These are phyloP conservation scores for Serilophus lunatus DNA, from an alignment of 2,113 vertebrate species.

Conservation along the genomic window DNA sequence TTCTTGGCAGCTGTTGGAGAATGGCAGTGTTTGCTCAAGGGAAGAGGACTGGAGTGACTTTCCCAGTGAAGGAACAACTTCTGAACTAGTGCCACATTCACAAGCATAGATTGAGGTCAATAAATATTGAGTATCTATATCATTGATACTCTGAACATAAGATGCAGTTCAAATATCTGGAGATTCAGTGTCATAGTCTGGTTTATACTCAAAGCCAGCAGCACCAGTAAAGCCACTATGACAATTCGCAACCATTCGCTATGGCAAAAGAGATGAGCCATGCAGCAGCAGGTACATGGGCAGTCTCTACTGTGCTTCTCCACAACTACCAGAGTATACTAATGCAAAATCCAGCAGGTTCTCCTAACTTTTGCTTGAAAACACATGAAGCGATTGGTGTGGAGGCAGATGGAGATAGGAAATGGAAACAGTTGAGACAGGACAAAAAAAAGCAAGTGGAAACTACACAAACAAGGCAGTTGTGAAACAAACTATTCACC, in stretches of 20 bases:
- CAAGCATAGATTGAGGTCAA: not conserved
- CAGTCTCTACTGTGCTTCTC: constrained; percentile 1
- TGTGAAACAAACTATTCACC: not conserved
- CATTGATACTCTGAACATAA: not conserved
- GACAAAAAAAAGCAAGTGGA: not conserved
- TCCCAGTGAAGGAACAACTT: not conserved
- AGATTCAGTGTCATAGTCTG: not conserved
- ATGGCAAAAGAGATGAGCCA: not conserved
- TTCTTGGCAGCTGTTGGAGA: not conserved
- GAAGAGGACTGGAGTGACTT: not conserved
- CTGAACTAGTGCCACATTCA: not conserved
- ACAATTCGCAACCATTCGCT: not conserved
- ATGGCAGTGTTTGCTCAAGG: not conserved
- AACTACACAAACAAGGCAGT: not conserved
- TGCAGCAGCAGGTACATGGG: not conserved
- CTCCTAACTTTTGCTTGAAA: not conserved
- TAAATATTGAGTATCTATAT: not conserved
- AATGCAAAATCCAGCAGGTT: not conserved
- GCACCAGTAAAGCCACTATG: not conserved
- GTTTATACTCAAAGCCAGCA: not conserved
- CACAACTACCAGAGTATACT: not conserved
- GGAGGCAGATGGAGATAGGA: not conserved
- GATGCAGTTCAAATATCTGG: not conserved
- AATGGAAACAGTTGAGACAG: not conserved
- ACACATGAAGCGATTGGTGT: not conserved